Evolutionary conservation across 2,888 invertebrate genomes (phyloP).

Genomic region (Xestia xanthographa): DNA sequence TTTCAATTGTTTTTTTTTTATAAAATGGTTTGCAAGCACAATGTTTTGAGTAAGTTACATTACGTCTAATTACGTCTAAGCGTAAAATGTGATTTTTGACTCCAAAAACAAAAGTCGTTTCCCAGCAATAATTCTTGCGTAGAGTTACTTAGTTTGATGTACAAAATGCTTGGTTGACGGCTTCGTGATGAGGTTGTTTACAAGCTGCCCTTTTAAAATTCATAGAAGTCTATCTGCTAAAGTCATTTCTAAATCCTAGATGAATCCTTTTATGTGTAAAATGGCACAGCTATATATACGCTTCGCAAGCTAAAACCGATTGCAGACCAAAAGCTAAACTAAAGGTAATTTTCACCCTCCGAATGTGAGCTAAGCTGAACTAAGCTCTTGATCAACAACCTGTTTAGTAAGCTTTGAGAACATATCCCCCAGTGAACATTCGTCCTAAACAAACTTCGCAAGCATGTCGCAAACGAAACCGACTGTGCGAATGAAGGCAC

Average conservation of each 20-base stretch:
- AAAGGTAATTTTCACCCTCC: not conserved
- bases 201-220: not conserved
- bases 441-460: slow-evolving; percentile 21
- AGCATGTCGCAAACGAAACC: slow-evolving; percentile 27
- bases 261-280: not conserved
- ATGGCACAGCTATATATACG: not conserved
- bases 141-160: no score
- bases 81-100: no score
- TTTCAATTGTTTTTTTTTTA: no score
- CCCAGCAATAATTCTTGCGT: no score
- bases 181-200: no score
- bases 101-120: no score
- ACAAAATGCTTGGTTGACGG: no score
- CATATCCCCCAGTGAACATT: slow-evolving; percentile 10
- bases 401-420: not conserved
- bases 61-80: no score
- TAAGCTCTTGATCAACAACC: not conserved
- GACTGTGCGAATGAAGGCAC: slow-evolving; percentile 43
- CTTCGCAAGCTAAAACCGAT: not conserved
- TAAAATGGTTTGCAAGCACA: no score
- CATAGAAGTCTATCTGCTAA: not conserved
- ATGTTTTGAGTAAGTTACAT: no score
- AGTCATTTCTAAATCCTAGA: not conserved
- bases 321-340: not conserved
- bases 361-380: not conserved